Evolutionary conservation across 35 echinoderm and acorn worm genomes (phyloP).

Genomic region (Eucidaris tribuloides): DNA sequence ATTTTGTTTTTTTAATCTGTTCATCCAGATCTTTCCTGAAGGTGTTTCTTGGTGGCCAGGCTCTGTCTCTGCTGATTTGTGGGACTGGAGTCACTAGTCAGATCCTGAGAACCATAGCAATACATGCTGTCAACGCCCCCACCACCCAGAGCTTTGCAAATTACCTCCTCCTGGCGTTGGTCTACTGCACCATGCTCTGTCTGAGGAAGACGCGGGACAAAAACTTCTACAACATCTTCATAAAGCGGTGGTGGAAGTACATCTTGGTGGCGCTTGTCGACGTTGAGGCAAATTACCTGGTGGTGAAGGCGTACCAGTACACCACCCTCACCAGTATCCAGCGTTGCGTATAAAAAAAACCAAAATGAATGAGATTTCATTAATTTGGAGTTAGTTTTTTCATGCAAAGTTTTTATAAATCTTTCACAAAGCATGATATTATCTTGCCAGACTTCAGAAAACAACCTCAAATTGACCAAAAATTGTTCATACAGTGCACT

Average conservation of each 20-base stretch:
- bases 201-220: conserved; percentile 48
- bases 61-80: conserved; percentile 86
- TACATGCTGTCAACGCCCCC: conserved; percentile 59
- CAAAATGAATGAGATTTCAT: no score
- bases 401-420: no score
- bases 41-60: conserved; percentile 73
- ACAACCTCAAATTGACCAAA: no score
- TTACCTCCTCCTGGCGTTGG: conserved; percentile 80
- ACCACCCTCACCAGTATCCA: conserved; percentile 90
- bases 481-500: no score
- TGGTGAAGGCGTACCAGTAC: conserved; percentile 96
- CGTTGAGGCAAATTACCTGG: conserved; percentile 95
- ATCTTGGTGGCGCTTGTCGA: conserved; percentile 78
- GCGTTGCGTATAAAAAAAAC: no score
- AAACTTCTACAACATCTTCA: conserved; percentile 80
- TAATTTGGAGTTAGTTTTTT: no score
- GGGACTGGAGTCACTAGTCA: conserved; percentile 90
- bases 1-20: not conserved
- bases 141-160: conserved; percentile 89
- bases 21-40: conserved; percentile 74
- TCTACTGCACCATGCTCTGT: conserved; percentile 68
- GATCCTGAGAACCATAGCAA: conserved; percentile 52
- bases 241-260: conserved; percentile 87
- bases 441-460: no score
- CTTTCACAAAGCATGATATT: no score